Base-by-base conservation (phyloP, 1,140 invertebrate genomes). In the Nixonia krombeini region DNA sequence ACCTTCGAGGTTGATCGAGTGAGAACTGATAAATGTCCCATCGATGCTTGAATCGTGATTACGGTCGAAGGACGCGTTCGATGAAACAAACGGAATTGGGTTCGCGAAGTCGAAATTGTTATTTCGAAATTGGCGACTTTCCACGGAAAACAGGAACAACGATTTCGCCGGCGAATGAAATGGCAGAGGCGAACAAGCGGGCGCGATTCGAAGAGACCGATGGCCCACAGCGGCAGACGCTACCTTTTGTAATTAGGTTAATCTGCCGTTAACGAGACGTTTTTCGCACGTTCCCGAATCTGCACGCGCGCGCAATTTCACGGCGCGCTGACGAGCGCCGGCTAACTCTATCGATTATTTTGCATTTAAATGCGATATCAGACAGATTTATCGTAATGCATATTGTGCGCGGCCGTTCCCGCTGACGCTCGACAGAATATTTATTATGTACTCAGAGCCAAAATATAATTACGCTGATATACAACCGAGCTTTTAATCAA, bases 161-260 rank as follows among this genome's bases (percentile, higher is more conserved):
- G 64, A 63, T 63, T 59, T 64, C 56, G 4, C 8, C 33, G 12
- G 33, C 33, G 33, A 21, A 21, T 21, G 2, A 21, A 21, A 21
- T 21, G 21, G 21, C 6, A 21, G n/a, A n/a, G 21, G 65, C 57
- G 59, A 72, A 57, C 61, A 56, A 58, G 33, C 61, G 59, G 63
- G 33, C 50, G 28, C 55, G 40, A 56, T 26, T 65, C 70, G 64
- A 65, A 62, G 23, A 62, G 62, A 73, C 57, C 65, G 69, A 63
- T 61, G 66, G 57, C 53, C 53, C 52, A 55, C 52, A 67, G 62
- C 70, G 66, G 62, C 70, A 69, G 65, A 69, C 61, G 53, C 50
- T 69, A 45, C 57, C 52, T 73, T 67, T 70, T 50, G 58, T 70
- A 73, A 73, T 73, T 73, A 59, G 70, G 70, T 73, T 66, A 69